Evolutionary conservation across 2,113 vertebrate species (phyloP).

Genomic region (Colossoma macropomum): DNA sequence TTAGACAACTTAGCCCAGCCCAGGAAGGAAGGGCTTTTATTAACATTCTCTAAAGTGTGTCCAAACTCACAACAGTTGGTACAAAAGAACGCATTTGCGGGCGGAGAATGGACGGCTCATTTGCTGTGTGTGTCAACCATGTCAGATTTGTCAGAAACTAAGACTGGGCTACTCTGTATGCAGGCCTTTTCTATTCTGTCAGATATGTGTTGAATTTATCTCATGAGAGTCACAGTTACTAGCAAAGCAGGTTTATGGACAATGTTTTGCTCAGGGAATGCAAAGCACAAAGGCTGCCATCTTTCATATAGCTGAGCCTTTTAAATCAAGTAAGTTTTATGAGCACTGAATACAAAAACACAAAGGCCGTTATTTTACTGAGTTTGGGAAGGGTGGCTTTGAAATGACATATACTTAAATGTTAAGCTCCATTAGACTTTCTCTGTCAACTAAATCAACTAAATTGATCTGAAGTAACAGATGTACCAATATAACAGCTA

Average conservation of each 20-base stretch:
- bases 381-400: background rate
- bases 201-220: background rate
- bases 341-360: background rate
- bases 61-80: background rate
- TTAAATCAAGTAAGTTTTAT: background rate
- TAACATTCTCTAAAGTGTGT: background rate
- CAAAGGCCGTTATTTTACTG: background rate
- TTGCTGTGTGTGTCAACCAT: background rate
- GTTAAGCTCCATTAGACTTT: background rate
- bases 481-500: background rate
- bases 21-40: too few species aligned
- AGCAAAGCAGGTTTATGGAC: constrained; percentile 37
- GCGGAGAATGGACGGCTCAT: background rate
- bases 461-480: background rate
- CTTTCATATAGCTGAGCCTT: background rate
- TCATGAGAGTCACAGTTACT: constrained; percentile 36
- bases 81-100: background rate
- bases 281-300: constrained; percentile 17
- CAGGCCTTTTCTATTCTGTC: background rate
- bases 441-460: background rate
- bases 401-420: background rate
- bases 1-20: too few species aligned
- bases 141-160: background rate
- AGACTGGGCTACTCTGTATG: constrained; percentile 11
- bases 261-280: constrained; percentile 39